Evolutionary conservation across 92 coral and sea anemone species (phyloP), one percentile per base, ranked within the genome.

Genomic region (Epizoanthus scotinus): DNA sequence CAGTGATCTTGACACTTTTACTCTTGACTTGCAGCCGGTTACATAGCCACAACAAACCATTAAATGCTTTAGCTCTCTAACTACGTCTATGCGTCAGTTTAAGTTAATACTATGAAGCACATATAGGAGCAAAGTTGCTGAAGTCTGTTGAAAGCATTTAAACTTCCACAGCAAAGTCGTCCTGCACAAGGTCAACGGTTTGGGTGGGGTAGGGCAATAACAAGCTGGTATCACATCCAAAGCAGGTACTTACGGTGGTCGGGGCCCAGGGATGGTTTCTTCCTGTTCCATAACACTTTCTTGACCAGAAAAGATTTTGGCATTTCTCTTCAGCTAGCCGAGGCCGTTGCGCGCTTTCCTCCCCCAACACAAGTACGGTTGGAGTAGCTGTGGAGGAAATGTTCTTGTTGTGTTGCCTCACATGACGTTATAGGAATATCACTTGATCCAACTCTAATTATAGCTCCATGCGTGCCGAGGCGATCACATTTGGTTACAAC

Each of bases 261-360:
- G 28, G 78, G 62, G 69, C 2, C 67, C 56, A 20, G 57, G 68
- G 40, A 6, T 10, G 67, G 67, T 25, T 71, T 27, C 50, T 13
- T 92, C 94, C 71, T 92, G 89, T 68, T 89, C 85, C 70, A 84
- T 73, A 50, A 66, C 67, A 79, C 82, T 58, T 95, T 93, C 87
- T 95, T 95, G 78, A 95, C 98, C 63, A 95, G 93, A 89, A 95
- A 95, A 74, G 99, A 95, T 77, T 89, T 94, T 75, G 99, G 99
- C 99, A 95, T 95, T 70, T 85, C 98, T 85, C 90, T 78, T 27
- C 31, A 75, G 63, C 56, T 58, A 75, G 25, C 42, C 26, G 38
- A 75, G 31, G 52, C 63, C 36, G 56, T 63, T 21, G 57, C 56
- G 14, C 81, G 38, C 21, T 75, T 59, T 74, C 31, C 27, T 27